Base-by-base conservation (phyloP, 2,797 vertebrate species). In the Phoebastria nigripes region DNA sequence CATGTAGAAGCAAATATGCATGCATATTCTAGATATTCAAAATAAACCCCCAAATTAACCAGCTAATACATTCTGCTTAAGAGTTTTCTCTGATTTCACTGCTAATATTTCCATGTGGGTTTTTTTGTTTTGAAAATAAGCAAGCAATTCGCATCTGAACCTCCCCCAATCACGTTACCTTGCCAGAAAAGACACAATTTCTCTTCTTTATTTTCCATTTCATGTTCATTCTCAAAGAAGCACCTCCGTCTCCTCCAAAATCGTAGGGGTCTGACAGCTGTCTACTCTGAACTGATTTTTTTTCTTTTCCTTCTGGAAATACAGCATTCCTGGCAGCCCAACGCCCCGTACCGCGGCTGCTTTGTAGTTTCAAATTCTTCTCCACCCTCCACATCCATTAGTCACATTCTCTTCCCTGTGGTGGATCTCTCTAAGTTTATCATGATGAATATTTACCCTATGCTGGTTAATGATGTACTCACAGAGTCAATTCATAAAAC, bases 401-500 rank as follows among this genome's bases (percentile, higher is more conserved):
- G 39, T 81, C 90, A 90, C 41, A 33, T 81, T 83, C 14, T 63
- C 15, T 86, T 81, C 69, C 54, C 42, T n/a, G 7, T n/a, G 37
- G 54, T 79, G 58, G 66, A 79, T 74, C 44, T 82, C 77, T 74
- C 51, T 26, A 3, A 61, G 67, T 93, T 91, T 47, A 47, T 41
- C 11, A 9, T 65, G 90, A 89, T 67, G 80, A 81, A 95, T 95
- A 95, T 95, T 90, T 61, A 21, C 35, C 61, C 56, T 15, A 12
- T 42, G 70, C 54, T 72, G 29, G 73, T 82, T 91, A 91, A 85
- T 3, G 65, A 92, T 42, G 73, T 58, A 46, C 56, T 69, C 67
- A 39, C 39, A 49, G 80, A 90, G 67, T 59, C 85, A 66, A 86
- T 88, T 95, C 80, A 86, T 93, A 93, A 94, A 90, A 59, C 44